Base-by-base conservation (phyloP, 2,113 vertebrate species). In the Oophaga pumilio region DNA sequence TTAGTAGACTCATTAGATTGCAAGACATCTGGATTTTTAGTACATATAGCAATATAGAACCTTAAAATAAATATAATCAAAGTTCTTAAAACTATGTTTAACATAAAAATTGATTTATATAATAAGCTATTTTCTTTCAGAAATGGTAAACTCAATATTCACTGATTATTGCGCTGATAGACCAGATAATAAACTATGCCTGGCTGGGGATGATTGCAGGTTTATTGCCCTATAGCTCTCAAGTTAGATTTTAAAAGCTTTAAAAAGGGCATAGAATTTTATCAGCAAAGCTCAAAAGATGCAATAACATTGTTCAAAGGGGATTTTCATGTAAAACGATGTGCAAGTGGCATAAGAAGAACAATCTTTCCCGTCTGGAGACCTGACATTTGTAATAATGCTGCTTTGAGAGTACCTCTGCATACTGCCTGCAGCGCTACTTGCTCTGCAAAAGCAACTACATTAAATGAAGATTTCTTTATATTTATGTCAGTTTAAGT, bases 311-410 rank as follows among this genome's bases (percentile, higher is more conserved):
- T 76, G 28, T 22, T 52, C n/a, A 20, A 33, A 84, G 26, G 15
- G 49, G 28, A 60, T 56, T 57, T 82, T 84, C 6, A 52, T 71
- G 28, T 76, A 24, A 33, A 33, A 60, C 14, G 11, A 50, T 76
- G 73, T 74, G 14, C 17, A 76, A 50, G 28, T 62, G 22, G 20
- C 60, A 82, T 50, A 74, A 74, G 85, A 64, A 62, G 26, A 9
- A 52, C 69, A 76, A 56, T 62, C 57, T 52, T 76, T 52, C 57
- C 28, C 76, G 57, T 74, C 86, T 64, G 33, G 33, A 53, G 57
- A 82, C 53, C 68, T 82, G 79, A 82, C 86, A 82, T 69, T 82
- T 87, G 68, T 52, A 82, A 87, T 87, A 62, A 74, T 82, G 56
- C 62, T 8, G 28, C 53, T 82, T 74, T 22, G 68, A 76, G 81